phyloP scores from a whole-genome alignment of 2,797 vertebrate genomes.

The Perodicticus potto region DNA sequence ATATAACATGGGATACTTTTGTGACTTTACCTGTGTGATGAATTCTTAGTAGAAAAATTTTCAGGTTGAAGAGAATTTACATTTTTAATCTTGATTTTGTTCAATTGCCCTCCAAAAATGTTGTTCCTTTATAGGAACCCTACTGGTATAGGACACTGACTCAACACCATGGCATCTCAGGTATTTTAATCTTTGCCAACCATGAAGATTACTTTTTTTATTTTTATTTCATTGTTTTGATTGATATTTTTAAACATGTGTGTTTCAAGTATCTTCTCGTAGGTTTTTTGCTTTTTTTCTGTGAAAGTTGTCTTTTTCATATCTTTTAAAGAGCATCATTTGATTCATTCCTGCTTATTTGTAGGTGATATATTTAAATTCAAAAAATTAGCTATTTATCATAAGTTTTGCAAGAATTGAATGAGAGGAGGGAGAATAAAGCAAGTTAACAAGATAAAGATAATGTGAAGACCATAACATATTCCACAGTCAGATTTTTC shows the following conservation, averaged over 20 bases:
- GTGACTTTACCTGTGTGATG: background rate
- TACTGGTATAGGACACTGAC: background rate
- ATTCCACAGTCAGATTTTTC: background rate
- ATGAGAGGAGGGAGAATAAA: background rate
- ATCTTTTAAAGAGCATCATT: background rate
- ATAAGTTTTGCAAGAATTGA: background rate
- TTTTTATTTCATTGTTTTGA: constrained; percentile 51
- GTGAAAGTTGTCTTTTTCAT: background rate
- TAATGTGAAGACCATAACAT: background rate
- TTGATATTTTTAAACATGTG: background rate
- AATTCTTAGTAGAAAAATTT: constrained; percentile 25
- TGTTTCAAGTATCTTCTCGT: background rate
- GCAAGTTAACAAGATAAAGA: background rate
- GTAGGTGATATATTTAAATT: background rate
- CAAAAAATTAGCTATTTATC: background rate
- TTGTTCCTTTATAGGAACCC: background rate
- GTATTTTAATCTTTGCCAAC: constrained; percentile 13
- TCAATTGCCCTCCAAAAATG: background rate
- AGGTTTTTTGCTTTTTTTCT: constrained; percentile 34
- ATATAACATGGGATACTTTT: background rate
- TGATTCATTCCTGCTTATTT: background rate
- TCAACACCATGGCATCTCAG: background rate
- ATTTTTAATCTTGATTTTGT: constrained; percentile 19
- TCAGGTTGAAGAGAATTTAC: background rate
- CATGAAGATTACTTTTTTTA: background rate